phyloP scores from a whole-genome alignment of 2,797 vertebrate species.

The Macrochelys suwanniensis region DNA sequence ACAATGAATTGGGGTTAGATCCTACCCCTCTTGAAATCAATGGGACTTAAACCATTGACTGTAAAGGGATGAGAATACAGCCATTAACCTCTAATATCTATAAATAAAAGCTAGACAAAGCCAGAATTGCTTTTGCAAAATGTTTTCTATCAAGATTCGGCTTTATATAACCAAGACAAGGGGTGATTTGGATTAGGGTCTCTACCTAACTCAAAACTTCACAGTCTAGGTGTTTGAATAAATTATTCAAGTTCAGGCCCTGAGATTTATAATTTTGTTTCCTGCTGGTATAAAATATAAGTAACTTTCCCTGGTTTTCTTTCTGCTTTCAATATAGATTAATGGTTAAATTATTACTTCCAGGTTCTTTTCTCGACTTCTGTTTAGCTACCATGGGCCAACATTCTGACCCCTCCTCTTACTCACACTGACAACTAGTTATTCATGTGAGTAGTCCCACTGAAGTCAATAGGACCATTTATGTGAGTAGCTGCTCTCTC shows the following conservation, averaged over 20 bases:
- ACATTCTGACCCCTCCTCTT: too few relatives aligned
- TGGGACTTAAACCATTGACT: not conserved
- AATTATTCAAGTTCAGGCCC: not conserved
- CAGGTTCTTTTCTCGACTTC: too few relatives aligned
- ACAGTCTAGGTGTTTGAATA: not conserved
- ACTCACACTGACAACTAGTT: too few relatives aligned
- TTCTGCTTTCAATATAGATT: not conserved
- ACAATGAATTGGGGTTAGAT: not conserved
- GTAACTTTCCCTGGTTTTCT: not conserved
- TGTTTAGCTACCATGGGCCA: too few relatives aligned
- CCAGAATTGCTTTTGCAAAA: not conserved
- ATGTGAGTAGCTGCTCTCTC: too few relatives aligned
- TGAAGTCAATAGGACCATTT: too few relatives aligned
- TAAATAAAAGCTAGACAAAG: not conserved
- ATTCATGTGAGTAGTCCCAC: too few relatives aligned
- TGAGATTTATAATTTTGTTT: not conserved
- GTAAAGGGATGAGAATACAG: not conserved
- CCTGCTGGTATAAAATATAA: not conserved
- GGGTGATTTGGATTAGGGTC: not conserved
- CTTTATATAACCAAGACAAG: not conserved
- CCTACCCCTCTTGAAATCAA: not conserved
- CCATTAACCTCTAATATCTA: not conserved
- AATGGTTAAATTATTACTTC: not conserved
- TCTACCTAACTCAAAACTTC: not conserved
- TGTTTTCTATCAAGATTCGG: accelerated